Evolutionary conservation across 2,797 vertebrate genomes (phyloP).

Genomic region (Melanogrammus aeglefinus): DNA sequence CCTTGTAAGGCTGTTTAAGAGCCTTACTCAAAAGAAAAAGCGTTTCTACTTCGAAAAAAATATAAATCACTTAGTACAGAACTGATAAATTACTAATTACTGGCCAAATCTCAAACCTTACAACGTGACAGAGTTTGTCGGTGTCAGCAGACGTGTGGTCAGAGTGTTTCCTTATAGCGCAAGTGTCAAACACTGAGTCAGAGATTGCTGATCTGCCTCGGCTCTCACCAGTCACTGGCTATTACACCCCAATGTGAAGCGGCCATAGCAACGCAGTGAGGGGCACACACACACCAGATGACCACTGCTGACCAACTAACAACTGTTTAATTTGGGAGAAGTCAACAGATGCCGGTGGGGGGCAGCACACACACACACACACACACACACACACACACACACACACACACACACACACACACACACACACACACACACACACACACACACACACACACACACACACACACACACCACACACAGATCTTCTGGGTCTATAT

Average conservation of each 20-base stretch:
- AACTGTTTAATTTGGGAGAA: constrained; percentile 40
- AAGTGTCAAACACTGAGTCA: neutral
- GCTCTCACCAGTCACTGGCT: neutral
- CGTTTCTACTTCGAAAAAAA: neutral
- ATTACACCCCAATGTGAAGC: neutral
- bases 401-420: constrained; percentile 31
- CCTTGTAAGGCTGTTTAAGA: neutral
- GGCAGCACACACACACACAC: constrained; percentile 19
- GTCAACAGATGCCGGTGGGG: constrained; percentile 53
- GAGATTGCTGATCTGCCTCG: neutral
- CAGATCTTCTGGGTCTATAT: constrained; percentile 18
- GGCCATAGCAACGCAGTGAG: neutral
- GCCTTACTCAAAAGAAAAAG: neutral
- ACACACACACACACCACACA: constrained; percentile 7
- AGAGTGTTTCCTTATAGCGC: neutral
- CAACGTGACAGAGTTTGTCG: neutral
- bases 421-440: constrained; percentile 1
- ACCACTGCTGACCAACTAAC: constrained; percentile 33
- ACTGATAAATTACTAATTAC: neutral
- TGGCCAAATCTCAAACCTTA: neutral
- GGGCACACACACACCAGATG: constrained; percentile 23
- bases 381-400: constrained; percentile 26
- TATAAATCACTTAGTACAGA: neutral
- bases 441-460: constrained; percentile 43
- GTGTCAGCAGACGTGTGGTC: no score